phyloP scores from a whole-genome alignment of 2,888 invertebrate species.

The Agrochola litura region DNA sequence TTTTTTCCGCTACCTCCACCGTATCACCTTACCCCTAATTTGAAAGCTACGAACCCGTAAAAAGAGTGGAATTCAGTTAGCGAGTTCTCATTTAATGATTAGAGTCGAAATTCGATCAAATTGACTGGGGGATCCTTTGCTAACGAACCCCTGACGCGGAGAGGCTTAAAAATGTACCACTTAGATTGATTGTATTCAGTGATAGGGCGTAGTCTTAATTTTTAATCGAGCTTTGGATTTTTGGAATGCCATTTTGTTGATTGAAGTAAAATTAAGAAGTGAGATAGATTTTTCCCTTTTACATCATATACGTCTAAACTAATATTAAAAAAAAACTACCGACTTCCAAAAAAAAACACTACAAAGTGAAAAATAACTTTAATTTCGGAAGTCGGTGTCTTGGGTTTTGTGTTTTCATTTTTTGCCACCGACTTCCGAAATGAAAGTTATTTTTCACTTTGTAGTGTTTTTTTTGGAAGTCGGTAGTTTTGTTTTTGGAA shows the following conservation, averaged over 20 bases:
- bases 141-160: background rate
- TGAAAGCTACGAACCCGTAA: background rate
- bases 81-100: conserved; percentile 17
- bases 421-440: too few species aligned
- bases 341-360: too few species aligned
- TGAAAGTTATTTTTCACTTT: too few species aligned
- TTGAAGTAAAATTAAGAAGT: background rate
- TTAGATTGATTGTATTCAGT: conserved; percentile 46
- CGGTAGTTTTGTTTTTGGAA: too few species aligned
- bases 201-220: conserved; percentile 30
- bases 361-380: too few species aligned
- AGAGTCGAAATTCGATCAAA: conserved; percentile 31
- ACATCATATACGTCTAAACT: too few species aligned
- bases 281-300: background rate
- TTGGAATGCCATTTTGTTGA: conserved; percentile 8
- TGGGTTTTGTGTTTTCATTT: too few species aligned
- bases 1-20: background rate
- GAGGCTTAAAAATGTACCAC: conserved; percentile 47
- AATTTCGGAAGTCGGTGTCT: too few species aligned
- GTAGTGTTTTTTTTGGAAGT: too few species aligned
- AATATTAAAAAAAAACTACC: too few species aligned
- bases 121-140: conserved; percentile 19
- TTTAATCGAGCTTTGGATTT: conserved; percentile 37
- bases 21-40: background rate
- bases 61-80: conserved; percentile 31